These are phyloP conservation scores for Mystacornis crossleyi DNA, from an alignment of 2,113 vertebrate species.

Conservation along the genomic window DNA sequence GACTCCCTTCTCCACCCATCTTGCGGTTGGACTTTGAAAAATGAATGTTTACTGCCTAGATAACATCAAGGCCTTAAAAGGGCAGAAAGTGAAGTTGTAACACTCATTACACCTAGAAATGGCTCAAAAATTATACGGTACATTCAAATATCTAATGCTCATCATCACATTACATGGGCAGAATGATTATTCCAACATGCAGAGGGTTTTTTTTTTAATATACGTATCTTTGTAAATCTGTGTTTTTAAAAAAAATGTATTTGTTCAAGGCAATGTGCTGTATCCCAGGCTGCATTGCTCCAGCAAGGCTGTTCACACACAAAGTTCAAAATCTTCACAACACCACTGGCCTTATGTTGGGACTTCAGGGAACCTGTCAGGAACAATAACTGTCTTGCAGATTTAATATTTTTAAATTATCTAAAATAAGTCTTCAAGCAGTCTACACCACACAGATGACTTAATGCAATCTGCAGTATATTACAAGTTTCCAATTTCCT, in stretches of 20 bases:
- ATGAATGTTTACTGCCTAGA: not conserved
- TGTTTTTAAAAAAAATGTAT: not conserved
- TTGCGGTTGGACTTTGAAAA: not conserved
- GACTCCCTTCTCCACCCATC: not conserved
- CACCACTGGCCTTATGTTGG: not conserved
- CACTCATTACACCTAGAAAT: not conserved
- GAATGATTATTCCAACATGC: not conserved
- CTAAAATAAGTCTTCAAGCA: conserved; percentile 56
- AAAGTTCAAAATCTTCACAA: not conserved
- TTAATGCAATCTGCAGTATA: conserved; percentile 63
- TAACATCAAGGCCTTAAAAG: not conserved
- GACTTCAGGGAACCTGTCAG: not conserved
- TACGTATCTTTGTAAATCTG: too few relatives aligned
- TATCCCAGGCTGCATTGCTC: not conserved
- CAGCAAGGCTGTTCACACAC: not conserved
- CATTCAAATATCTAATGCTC: not conserved
- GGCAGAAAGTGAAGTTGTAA: not conserved
- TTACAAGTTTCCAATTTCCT: conserved; percentile 46
- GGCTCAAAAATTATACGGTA: not conserved
- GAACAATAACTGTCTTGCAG: conserved; percentile 6
- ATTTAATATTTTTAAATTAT: conserved; percentile 61
- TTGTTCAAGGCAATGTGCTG: not conserved
- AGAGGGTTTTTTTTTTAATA: not conserved
- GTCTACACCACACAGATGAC: conserved; percentile 30
- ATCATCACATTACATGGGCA: not conserved